phyloP scores from a whole-genome alignment of 2,113 vertebrate genomes.

The Pygoscelis adeliae region DNA sequence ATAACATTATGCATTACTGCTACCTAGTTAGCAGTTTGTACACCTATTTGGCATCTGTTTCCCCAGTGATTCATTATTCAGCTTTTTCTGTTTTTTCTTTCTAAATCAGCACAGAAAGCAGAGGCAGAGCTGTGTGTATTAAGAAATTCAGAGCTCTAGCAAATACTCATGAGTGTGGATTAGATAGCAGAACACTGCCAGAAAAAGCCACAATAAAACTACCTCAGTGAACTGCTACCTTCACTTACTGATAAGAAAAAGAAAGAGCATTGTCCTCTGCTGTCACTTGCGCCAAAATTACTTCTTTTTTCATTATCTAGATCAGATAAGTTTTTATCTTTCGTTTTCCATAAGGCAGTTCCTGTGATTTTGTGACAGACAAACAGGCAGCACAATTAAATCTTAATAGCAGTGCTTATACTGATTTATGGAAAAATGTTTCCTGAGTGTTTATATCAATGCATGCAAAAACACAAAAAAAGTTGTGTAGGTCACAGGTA shows the following conservation, averaged over 20 bases:
- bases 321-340: slow-evolving; percentile 58
- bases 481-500: not conserved
- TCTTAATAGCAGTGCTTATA: not conserved
- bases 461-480: not conserved
- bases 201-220: not conserved
- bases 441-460: not conserved
- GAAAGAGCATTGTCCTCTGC: slow-evolving; percentile 31
- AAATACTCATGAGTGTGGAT: not conserved
- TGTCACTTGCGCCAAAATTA: slow-evolving; percentile 36
- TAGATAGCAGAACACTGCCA: not conserved
- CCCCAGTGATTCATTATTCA: not conserved
- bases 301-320: slow-evolving; percentile 11
- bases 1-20: not conserved
- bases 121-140: not conserved
- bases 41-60: not conserved
- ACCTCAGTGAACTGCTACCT: not conserved
- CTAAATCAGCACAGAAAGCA: not conserved
- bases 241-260: slow-evolving; percentile 36
- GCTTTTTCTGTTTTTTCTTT: not conserved
- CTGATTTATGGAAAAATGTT: not conserved
- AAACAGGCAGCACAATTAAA: slow-evolving; percentile 7
- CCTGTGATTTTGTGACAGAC: slow-evolving; percentile 38
- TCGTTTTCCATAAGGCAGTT: slow-evolving; percentile 21
- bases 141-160: not conserved
- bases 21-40: not conserved